Evolutionary conservation across 2,888 invertebrate species (phyloP).

Genomic region (Euzetes globulus): DNA sequence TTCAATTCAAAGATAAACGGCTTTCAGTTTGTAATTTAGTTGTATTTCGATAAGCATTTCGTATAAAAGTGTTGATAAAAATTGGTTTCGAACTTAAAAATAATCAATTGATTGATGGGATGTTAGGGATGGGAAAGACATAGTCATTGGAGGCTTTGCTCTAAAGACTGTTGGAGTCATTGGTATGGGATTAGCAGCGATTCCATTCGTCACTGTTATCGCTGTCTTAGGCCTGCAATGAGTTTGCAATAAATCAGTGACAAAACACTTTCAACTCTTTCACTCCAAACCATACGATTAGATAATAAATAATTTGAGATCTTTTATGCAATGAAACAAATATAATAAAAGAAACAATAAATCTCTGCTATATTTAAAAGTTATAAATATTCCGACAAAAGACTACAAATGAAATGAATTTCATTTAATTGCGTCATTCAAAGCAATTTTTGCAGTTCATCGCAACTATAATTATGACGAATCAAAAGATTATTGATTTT

Average conservation of each 20-base stretch:
- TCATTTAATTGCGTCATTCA: neutral
- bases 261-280: neutral
- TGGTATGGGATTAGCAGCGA: neutral
- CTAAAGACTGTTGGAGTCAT: neutral
- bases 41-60: too few relatives aligned
- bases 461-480: neutral
- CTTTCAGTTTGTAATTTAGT: too few relatives aligned
- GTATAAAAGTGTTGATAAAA: too few relatives aligned
- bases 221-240: neutral
- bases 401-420: neutral
- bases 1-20: too few relatives aligned
- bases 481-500: neutral
- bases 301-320: neutral
- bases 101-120: too few relatives aligned
- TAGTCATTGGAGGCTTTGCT: neutral
- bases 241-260: neutral
- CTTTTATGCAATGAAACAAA: neutral
- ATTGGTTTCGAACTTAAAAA: too few relatives aligned
- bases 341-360: neutral
- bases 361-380: neutral
- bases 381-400: neutral
- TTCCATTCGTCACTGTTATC: slow-evolving; percentile 1
- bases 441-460: neutral
- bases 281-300: neutral
- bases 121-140: too few relatives aligned